Conservation (phyloP, 1,140 invertebrate genomes). For the Drosophila kohkoa region DNA sequence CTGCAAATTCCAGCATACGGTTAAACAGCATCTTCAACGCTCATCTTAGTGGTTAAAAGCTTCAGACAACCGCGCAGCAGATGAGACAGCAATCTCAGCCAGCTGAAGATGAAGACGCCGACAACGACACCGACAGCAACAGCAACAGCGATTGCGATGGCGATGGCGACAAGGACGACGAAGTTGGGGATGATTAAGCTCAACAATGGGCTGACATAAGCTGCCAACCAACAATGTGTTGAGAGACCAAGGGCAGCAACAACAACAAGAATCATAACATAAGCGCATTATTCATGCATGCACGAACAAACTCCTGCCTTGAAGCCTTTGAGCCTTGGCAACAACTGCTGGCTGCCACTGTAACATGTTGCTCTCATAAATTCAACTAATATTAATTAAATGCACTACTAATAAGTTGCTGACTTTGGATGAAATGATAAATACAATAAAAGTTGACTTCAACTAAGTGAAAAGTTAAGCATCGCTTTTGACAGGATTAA, state of each 20-base stretch:
- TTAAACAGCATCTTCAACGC: slow-evolving; percentile 25
- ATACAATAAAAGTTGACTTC: neutral
- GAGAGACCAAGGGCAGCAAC: slow-evolving; percentile 19
- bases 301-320: slow-evolving; percentile 18
- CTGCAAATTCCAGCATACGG: slow-evolving; percentile 17
- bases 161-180: neutral
- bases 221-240: slow-evolving; percentile 15
- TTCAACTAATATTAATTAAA: slow-evolving; percentile 54
- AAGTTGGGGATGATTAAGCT: slow-evolving; percentile 10
- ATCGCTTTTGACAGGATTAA: too few species aligned
- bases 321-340: slow-evolving; percentile 8
- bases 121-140: neutral
- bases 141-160: too few species aligned
- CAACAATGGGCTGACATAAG: slow-evolving; percentile 39
- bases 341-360: slow-evolving; percentile 13
- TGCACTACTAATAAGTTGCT: slow-evolving; percentile 18
- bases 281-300: slow-evolving; percentile 30
- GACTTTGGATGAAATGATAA: neutral
- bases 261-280: slow-evolving; percentile 14
- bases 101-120: slow-evolving; percentile 11
- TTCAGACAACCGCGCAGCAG: slow-evolving; percentile 61
- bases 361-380: slow-evolving; percentile 3
- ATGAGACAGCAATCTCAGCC: slow-evolving; percentile 37
- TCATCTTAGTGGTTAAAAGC: slow-evolving; percentile 62
- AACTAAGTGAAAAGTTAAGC: too few species aligned